phyloP scores from a whole-genome alignment of 2,797 vertebrate genomes.

The Monodelphis domestica region DNA sequence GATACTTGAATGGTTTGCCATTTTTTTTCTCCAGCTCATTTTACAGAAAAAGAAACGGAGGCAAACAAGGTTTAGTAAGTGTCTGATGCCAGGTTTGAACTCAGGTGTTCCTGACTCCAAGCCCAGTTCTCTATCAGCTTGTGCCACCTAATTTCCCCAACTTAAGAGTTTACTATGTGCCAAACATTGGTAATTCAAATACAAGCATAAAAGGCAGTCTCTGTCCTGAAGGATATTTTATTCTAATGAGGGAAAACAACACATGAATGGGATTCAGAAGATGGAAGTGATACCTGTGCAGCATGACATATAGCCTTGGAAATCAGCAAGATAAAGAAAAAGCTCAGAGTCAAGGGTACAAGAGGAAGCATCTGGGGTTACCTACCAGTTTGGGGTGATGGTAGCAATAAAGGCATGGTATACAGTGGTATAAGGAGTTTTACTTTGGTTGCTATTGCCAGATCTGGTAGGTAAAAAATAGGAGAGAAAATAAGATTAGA shows the following conservation, averaged over 20 bases:
- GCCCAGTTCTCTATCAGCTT: too few species aligned
- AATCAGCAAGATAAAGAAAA: not conserved
- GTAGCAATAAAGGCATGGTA: not conserved
- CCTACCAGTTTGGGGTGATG: not conserved
- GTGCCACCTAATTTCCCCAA: too few species aligned
- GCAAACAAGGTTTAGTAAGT: too few species aligned
- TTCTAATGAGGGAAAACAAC: not conserved
- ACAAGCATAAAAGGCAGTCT: not conserved
- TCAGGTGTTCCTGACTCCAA: too few species aligned
- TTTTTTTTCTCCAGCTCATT: too few species aligned
- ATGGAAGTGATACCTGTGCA: not conserved
- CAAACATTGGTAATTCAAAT: not conserved
- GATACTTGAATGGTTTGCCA: too few species aligned
- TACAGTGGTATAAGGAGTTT: not conserved
- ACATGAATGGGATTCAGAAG: not conserved
- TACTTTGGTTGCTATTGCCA: not conserved
- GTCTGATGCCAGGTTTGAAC: too few species aligned
- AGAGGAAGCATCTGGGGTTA: not conserved
- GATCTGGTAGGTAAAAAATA: not conserved
- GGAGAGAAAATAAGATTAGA: not conserved
- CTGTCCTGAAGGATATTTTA: not conserved
- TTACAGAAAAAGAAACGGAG: too few species aligned
- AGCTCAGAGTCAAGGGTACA: not conserved
- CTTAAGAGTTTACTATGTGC: too few species aligned
- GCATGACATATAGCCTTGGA: not conserved